Conservation (phyloP, 2,888 invertebrate genomes). For the Crocallis elinguaria region DNA sequence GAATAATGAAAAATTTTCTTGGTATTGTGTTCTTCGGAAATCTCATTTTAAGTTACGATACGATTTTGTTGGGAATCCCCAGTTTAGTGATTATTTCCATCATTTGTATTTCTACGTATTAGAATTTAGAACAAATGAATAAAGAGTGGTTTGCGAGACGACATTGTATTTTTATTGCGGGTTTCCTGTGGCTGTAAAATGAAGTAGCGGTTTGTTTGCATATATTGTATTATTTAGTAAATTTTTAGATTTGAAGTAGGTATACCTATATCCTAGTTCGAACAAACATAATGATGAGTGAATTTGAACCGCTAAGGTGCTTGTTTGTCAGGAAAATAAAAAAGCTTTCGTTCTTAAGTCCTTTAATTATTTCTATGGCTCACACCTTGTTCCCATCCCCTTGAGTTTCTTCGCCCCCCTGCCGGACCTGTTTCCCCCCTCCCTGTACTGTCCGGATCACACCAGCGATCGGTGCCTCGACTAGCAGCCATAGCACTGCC, state of each 20-base stretch:
- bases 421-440: not conserved
- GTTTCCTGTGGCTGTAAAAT: conserved; percentile 1
- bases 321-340: no score
- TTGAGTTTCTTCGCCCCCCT: not conserved
- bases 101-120: not conserved
- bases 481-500: conserved; percentile 53
- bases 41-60: conserved; percentile 8
- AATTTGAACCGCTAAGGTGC: no score
- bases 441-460: conserved; percentile 21
- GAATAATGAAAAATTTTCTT: no score
- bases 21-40: no score
- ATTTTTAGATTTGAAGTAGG: not conserved
- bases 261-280: no score
- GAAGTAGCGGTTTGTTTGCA: not conserved
- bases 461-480: conserved; percentile 59
- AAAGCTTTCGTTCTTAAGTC: not conserved
- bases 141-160: conserved; percentile 11
- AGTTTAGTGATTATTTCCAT: not conserved
- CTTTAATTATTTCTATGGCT: no score
- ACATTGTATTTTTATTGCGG: conserved; percentile 1
- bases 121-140: not conserved
- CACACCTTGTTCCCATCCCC: conserved; percentile 23
- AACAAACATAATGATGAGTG: no score
- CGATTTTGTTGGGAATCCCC: not conserved
- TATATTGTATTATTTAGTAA: not conserved